Evolutionary conservation across 2,113 vertebrate genomes (phyloP).

Genomic region (Mionectes macconnelli): DNA sequence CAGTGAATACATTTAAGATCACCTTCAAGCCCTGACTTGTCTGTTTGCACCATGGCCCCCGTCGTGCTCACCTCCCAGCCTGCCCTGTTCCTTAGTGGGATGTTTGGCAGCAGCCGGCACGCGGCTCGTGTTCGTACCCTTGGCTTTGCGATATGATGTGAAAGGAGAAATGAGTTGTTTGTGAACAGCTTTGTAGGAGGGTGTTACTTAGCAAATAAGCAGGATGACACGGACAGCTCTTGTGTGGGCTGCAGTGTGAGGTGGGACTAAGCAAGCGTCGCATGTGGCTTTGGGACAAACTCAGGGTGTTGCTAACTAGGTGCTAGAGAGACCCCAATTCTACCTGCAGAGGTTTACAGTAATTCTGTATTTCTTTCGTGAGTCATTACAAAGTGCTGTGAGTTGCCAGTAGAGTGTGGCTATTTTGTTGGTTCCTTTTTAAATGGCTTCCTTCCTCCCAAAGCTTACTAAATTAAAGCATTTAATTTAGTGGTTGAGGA

Average conservation of each 20-base stretch:
- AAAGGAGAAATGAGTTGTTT: neutral
- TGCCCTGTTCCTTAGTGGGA: neutral
- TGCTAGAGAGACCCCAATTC: neutral
- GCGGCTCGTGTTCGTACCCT: neutral
- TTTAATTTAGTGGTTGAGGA: neutral
- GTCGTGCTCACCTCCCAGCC: neutral
- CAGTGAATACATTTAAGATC: neutral
- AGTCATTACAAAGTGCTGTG: neutral
- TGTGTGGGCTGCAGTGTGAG: constrained; percentile 37
- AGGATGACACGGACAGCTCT: neutral
- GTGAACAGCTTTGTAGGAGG: constrained; percentile 26
- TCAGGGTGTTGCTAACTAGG: neutral
- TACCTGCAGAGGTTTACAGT: neutral
- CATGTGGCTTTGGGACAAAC: neutral
- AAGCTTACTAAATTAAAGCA: neutral
- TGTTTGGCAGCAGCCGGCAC: neutral
- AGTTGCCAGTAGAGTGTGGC: neutral
- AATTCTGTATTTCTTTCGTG: neutral
- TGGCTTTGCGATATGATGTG: neutral
- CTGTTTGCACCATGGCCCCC: neutral
- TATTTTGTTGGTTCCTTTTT: constrained; percentile 5
- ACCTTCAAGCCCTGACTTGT: neutral
- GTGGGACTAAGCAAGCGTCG: neutral
- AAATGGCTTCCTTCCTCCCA: neutral
- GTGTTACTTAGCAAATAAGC: constrained; percentile 27